Evolutionary conservation across 2,888 invertebrate genomes (phyloP).

Genomic region (Seladonia tumulorum): DNA sequence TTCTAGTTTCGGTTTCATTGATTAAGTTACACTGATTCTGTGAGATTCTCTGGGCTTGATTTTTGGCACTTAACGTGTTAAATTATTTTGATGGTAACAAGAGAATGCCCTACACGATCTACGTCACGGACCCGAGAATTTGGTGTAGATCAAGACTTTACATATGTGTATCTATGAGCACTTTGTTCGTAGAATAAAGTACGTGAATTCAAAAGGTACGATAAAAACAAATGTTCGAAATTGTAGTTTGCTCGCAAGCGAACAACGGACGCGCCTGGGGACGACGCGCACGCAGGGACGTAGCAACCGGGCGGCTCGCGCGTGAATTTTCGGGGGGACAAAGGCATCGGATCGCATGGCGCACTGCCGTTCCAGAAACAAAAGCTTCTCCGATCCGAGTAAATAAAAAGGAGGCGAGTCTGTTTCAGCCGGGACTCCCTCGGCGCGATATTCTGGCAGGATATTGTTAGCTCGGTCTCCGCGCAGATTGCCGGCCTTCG

Average conservation of each 20-base stretch:
- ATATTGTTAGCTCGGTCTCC: not conserved
- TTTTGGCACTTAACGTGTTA: too few relatives aligned
- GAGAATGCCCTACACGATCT: too few relatives aligned
- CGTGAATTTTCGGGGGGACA: not conserved
- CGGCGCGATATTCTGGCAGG: not conserved
- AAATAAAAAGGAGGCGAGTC: not conserved
- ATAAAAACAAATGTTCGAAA: not conserved
- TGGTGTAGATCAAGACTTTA: too few relatives aligned
- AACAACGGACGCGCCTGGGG: not conserved
- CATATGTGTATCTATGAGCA: too few relatives aligned
- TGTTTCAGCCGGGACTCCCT: not conserved
- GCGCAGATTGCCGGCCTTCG: not conserved
- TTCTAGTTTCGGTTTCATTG: too few relatives aligned
- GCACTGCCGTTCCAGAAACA: not conserved
- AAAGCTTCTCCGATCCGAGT: not conserved
- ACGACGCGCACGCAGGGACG: not conserved
- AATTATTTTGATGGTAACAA: too few relatives aligned
- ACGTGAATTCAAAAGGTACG: not conserved
- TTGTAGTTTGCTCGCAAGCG: not conserved
- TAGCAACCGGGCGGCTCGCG: not conserved
- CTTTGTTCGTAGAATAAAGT: not conserved
- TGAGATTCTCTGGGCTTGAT: too few relatives aligned
- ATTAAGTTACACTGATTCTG: too few relatives aligned
- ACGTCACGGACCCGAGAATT: too few relatives aligned
- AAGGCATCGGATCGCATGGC: not conserved